Evolutionary conservation across 2,888 invertebrate species (phyloP).

Genomic region (Pristionchus japonicus): DNA sequence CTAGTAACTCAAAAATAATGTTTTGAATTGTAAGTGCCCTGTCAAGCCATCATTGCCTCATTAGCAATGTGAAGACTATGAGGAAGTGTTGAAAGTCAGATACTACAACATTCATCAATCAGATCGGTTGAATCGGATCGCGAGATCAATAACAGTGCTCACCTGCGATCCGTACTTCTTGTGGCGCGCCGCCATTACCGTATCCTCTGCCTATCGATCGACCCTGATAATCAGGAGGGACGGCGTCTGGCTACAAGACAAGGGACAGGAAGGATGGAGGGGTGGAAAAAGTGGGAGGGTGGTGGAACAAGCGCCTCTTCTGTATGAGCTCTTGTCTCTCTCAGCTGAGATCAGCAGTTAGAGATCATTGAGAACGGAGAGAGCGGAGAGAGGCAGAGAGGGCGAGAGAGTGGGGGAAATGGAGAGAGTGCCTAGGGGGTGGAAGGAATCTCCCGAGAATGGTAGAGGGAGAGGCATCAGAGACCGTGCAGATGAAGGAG

Average conservation of each 20-base stretch:
- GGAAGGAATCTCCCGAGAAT: neutral
- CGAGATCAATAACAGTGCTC: neutral
- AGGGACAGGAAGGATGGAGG: neutral
- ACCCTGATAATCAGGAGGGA: constrained; percentile 8
- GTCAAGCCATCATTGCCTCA: too few relatives aligned
- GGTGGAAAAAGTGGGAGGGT: neutral
- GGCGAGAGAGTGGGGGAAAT: neutral
- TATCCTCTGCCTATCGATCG: constrained; percentile 5
- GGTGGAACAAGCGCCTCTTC: constrained; percentile 12
- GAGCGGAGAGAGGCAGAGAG: neutral
- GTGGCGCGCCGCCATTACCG: constrained; percentile 37
- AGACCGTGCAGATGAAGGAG: constrained; percentile 8
- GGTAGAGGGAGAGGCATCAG: neutral
- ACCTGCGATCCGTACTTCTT: constrained; percentile 38
- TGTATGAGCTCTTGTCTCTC: neutral
- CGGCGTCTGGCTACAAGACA: too few relatives aligned
- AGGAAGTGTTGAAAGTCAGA: too few relatives aligned
- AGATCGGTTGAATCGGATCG: too few relatives aligned
- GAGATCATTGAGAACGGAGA: neutral
- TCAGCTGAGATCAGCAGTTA: constrained; percentile 1
- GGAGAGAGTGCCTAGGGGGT: neutral
- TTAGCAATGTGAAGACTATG: too few relatives aligned
- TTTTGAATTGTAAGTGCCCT: too few relatives aligned
- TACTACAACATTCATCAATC: too few relatives aligned
- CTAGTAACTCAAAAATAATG: too few relatives aligned